Evolutionary conservation across 1,140 invertebrate species (phyloP), one percentile per base, ranked within the genome.

Genomic region (Calliopsis andreniformis): DNA sequence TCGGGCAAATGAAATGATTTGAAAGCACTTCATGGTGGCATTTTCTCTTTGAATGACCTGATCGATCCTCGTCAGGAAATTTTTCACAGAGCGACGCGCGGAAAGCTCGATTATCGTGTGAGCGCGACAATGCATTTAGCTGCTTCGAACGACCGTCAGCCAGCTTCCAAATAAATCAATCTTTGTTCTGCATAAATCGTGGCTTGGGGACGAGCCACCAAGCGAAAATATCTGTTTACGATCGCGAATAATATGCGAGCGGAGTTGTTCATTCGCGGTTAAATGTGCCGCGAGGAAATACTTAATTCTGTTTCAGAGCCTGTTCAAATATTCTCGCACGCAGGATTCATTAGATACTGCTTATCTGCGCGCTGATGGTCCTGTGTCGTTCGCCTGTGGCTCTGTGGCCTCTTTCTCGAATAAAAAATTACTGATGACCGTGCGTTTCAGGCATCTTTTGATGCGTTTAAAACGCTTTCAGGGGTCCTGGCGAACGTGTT

Each of bases 81-180:
- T 73, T 73, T 56, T 66, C 12, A 4, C 28, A 64, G 12, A 3
- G 20, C 42, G 35, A 53, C 59, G 28, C 69, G 32, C n/a, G 47
- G 39, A 42, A 16, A n/a, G n/a, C 32, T 53, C 47, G 59, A 64
- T 53, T 64, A 53, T 20, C 62, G 39, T 30, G 30, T 56, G 20
- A 53, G 51, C 14, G 28, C 35, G 32, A 67, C 71, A 30, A 66
- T 75, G 62, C 53, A 56, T 66, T 75, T 47, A 66, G 47, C 1
- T 28, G 28, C 35, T 5, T 14, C 16, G 47, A 25, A 16, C 47
- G 10, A 42, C 35, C n/a, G n/a, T 12, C 16, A 63, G 25, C 35
- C 28, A 16, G 49, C 51, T 45, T 55, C 42, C 43, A 39, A 28
- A 76, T 76, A 69, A 69, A 76, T 76, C 72, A 42, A 69, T 69